Conservation (phyloP, 2,888 invertebrate species). For the Dioctria rufipes region DNA sequence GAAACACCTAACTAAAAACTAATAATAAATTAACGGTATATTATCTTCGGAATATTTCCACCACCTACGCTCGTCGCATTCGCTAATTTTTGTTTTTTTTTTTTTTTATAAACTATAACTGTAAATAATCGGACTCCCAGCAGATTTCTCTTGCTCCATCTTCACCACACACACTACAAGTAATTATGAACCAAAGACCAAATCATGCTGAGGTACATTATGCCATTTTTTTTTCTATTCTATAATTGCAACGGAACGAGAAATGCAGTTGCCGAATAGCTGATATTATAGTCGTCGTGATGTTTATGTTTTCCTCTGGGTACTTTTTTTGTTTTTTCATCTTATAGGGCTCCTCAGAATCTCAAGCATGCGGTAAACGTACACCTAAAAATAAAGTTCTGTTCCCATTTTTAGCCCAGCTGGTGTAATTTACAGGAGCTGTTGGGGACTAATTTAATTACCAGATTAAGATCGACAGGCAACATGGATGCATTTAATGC, state of each 20-base stretch:
- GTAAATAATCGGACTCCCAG: neutral
- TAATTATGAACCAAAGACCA: slow-evolving; percentile 13
- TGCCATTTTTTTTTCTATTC: slow-evolving; percentile 7
- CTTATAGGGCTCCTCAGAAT: neutral
- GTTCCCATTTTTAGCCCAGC: slow-evolving; percentile 19
- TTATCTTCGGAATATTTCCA: slow-evolving; percentile 21
- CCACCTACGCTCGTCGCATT: slow-evolving; percentile 9
- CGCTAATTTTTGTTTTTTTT: neutral
- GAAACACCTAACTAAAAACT: neutral
- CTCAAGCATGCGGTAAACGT: slow-evolving; percentile 17
- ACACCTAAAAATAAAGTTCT: slow-evolving; percentile 28
- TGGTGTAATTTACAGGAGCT: slow-evolving; percentile 12
- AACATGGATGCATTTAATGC: neutral
- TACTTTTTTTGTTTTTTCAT: neutral
- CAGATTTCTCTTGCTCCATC: neutral
- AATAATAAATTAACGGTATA: slow-evolving; percentile 17
- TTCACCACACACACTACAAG: neutral
- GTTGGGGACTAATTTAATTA: slow-evolving; percentile 26
- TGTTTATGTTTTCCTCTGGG: neutral
- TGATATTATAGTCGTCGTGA: neutral
- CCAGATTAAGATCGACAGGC: slow-evolving; percentile 10
- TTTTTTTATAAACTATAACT: neutral
- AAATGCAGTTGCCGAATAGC: neutral
- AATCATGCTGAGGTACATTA: neutral
- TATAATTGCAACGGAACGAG: slow-evolving; percentile 32